Base-by-base conservation (phyloP, 2,888 invertebrate species). In the Chirona hameri region DNA sequence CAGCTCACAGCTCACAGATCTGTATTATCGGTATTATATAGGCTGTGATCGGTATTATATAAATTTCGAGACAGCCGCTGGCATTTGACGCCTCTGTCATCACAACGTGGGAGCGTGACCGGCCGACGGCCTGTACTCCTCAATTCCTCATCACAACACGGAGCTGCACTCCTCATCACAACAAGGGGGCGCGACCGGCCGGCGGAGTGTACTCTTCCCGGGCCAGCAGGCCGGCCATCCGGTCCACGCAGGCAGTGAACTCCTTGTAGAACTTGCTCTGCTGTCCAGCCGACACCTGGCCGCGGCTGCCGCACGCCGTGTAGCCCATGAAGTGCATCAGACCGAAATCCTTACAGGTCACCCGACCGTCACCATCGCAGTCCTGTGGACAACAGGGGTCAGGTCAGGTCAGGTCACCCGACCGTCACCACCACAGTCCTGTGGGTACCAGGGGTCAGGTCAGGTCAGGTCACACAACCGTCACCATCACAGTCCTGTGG, bases 271-370 rank as follows among this genome's bases (percentile, higher is more conserved):
- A 65, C n/a, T n/a, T 10, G 65, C 65, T 65, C n/a, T n/a, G n/a
- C 7, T 27, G 27, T 5, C 65, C 65, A 7, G 65, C n/a, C n/a
- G 24, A n/a, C 65, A 65, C n/a, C 27, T 27, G 27, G 10, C 27
- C 27, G 12, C 4, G n/a, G 65, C n/a, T 10, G n/a, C n/a, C 27
- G 24, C 76, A 76, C 46, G 9, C 9, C 39, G 5, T 1, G 76
- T 76, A 46, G 76, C 76, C 76, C 76, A 76, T 31, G 27, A 46
- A 27, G 46, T 76, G 76, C 39, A 46, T 46, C 76, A 76, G 76
- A 31, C 76, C 76, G 46, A 76, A 76, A 39, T 76, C 76, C 27
- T 46, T 76, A 31, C 76, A 76, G 39, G 76, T 76, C 24, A 76
- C 27, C 24, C 46, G 39, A 7, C 76, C 76, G 76, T 76, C 76